Evolutionary conservation across 2,797 vertebrate species (phyloP), one percentile per base, ranked within the genome.

Genomic region (Mareca strepera): DNA sequence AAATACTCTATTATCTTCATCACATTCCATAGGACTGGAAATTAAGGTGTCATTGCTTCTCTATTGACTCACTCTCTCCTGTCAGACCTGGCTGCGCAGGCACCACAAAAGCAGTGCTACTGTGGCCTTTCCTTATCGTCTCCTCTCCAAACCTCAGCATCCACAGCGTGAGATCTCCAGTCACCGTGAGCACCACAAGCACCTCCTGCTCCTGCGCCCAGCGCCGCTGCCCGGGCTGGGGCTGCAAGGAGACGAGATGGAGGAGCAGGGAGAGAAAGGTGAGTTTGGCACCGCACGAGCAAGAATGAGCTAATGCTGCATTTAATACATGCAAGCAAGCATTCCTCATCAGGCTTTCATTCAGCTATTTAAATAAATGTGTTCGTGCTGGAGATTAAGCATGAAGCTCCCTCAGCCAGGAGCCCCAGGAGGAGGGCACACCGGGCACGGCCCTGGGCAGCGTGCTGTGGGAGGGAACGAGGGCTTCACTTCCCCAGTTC

Each of bases 11-110:
- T 44, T 56, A 56, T 67, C 82, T 92, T 75, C 31, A 79, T 76
- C 66, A 5, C 14, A 64, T 41, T 62, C 10, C 2, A n/a, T 41
- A 52, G 26, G 53, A 46, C 41, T 25, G 39, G 35, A 53, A 68
- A 76, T 80, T 67, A 29, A 79, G 66, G 43, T 9, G 12, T 37
- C 17, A 1, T 73, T 60, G 25, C 13, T 70, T 41, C 39, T 14
- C 29, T 53, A 15, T 22, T 16, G 33, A 8, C 55, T 75, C 60
- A 6, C 59, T 43, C 25, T 55, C 46, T 28, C 22, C 48, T 25
- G 29, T 16, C 75, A 33, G 41, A 17, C 41, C 9, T 20, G 48
- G 43, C 69, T 0, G 0, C 0, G 2, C 4, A 82, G 70, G 31
- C 59, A 56, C 59, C 1, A 0, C 29, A 82, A 55, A 62, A 72